phyloP scores from a whole-genome alignment of 2,113 vertebrate genomes.

The Conger conger region DNA sequence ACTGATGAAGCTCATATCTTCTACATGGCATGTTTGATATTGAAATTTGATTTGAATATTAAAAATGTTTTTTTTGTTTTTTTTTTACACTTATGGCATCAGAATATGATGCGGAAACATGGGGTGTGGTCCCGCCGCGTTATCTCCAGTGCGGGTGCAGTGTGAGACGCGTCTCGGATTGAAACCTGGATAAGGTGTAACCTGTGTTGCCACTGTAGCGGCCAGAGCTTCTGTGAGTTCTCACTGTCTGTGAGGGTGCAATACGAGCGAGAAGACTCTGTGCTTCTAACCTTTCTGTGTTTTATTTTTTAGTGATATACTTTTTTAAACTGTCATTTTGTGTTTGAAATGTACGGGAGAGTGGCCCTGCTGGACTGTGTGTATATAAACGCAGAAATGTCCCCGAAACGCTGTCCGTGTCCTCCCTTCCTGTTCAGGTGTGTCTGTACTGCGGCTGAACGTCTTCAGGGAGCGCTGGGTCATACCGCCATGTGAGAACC shows the following conservation, averaged over 20 bases:
- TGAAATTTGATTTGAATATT: neutral
- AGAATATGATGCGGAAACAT: neutral
- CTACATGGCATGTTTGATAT: neutral
- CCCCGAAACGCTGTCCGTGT: conserved; percentile 1
- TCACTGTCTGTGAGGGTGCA: neutral
- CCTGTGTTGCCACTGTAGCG: neutral
- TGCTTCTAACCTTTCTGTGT: conserved; percentile 6
- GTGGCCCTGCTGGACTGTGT: conserved; percentile 24
- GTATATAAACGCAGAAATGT: conserved; percentile 36
- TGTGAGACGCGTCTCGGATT: neutral
- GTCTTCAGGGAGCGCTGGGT: too few species aligned
- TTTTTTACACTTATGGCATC: too few species aligned
- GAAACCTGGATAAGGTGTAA: neutral
- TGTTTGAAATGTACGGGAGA: conserved; percentile 31
- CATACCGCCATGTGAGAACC: too few species aligned
- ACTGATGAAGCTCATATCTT: neutral
- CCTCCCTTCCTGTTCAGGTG: neutral
- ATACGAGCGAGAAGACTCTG: neutral
- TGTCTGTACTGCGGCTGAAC: too few species aligned
- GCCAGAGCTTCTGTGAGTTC: neutral
- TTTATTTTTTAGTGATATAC: neutral
- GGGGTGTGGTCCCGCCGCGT: neutral
- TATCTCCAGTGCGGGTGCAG: neutral
- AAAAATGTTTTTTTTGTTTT: too few species aligned
- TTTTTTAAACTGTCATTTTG: conserved; percentile 9